A percentile compares a stretch with the other conserved stretches of the same genome.
These are phyloP conservation scores for Nannoperca australis DNA, from an alignment of 2,797 vertebrate species.

Conservation along the genomic window DNA sequence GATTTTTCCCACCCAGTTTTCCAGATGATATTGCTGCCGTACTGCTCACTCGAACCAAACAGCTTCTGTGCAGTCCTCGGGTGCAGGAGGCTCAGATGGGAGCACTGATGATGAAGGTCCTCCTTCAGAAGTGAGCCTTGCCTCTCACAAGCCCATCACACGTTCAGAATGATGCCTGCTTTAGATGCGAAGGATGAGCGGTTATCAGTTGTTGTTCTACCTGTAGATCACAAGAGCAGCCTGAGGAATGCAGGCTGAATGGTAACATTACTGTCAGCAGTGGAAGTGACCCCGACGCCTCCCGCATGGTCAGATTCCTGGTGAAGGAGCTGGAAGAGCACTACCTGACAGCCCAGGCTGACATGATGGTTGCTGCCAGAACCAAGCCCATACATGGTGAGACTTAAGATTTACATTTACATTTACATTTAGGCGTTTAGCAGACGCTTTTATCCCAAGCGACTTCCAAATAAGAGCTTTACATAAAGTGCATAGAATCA, in stretches of 20 bases:
- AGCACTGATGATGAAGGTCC: constrained; percentile 87
- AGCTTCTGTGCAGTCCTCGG: constrained; percentile 87
- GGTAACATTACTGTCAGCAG: constrained; percentile 19
- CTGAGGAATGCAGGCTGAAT: constrained; percentile 52
- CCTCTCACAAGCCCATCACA: not conserved
- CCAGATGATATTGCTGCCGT: constrained; percentile 72
- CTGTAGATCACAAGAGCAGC: constrained; percentile 61
- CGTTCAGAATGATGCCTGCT: not conserved
- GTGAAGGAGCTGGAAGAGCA: constrained; percentile 85
- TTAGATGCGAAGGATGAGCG: not conserved
- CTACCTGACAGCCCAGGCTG: constrained; percentile 79
- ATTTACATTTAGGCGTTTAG: too few species aligned
- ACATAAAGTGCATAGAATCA: too few species aligned
- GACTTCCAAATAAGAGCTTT: too few species aligned
- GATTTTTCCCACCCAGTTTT: constrained; percentile 84
- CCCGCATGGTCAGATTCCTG: constrained; percentile 80
- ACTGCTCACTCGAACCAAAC: constrained; percentile 79
- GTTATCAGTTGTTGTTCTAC: not conserved
- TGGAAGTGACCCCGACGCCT: constrained; percentile 18
- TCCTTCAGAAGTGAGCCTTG: constrained; percentile 87
- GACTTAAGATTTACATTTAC: too few species aligned
- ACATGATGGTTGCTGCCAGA: constrained; percentile 89
- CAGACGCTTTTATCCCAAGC: too few species aligned
- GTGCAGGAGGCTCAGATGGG: constrained; percentile 92
- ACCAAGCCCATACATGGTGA: constrained; percentile 88